These are phyloP conservation scores for Pollenia labialis DNA, from an alignment of 2,888 invertebrate species.

Conservation along the genomic window DNA sequence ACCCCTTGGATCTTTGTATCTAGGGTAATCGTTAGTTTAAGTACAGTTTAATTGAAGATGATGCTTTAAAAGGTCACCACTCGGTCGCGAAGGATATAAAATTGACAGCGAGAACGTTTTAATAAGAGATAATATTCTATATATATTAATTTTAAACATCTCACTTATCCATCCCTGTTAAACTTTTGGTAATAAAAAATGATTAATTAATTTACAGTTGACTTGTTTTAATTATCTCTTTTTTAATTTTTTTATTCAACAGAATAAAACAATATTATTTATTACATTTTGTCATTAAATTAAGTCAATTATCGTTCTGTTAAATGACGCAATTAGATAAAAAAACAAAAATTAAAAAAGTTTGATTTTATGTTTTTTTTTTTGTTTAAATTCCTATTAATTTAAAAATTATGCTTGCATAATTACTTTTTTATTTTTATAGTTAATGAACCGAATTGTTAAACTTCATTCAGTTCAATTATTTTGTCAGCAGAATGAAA, in stretches of 20 bases:
- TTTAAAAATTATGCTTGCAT: background rate
- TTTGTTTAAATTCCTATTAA: background rate
- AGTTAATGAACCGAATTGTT: slow-evolving; percentile 11
- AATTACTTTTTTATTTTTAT: slow-evolving; percentile 6
- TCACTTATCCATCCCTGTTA: too few species aligned
- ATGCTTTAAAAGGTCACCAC: too few species aligned
- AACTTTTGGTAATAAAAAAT: too few species aligned
- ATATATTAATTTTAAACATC: too few species aligned
- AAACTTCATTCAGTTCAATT: background rate
- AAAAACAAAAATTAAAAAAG: background rate
- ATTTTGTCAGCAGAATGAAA: background rate
- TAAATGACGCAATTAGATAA: slow-evolving; percentile 26
- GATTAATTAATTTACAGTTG: background rate
- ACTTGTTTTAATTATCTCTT: background rate
- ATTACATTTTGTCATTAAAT: slow-evolving; percentile 21
- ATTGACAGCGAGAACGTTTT: too few species aligned
- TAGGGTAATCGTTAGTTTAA: too few species aligned
- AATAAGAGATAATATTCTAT: too few species aligned
- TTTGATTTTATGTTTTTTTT: background rate
- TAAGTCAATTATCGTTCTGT: slow-evolving; percentile 20
- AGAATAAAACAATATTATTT: background rate
- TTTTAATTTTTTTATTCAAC: background rate
- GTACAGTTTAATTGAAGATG: too few species aligned
- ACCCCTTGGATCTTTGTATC: too few species aligned
- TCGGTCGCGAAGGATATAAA: too few species aligned